These are phyloP conservation scores for Barypeithes pellucidus DNA, from an alignment of 2,888 invertebrate species.

Conservation along the genomic window DNA sequence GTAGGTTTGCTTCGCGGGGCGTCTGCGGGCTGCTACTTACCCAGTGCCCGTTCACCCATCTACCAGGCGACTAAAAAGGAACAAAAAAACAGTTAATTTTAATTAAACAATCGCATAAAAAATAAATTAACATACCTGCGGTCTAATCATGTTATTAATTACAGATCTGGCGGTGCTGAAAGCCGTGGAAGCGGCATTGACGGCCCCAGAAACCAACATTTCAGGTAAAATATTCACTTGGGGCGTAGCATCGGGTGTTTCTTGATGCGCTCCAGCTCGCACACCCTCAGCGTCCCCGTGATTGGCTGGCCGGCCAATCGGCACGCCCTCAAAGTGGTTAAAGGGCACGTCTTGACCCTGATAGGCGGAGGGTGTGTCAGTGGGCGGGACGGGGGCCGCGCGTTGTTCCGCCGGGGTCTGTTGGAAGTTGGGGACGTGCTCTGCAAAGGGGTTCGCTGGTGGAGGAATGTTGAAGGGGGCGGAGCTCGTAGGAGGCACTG, in stretches of 20 bases:
- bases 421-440: conserved; percentile 60
- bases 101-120: too few species aligned
- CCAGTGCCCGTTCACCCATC: conserved; percentile 67
- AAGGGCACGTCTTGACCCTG: not conserved
- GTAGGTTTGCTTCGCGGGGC: conserved; percentile 65
- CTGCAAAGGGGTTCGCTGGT: conserved; percentile 24
- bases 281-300: not conserved
- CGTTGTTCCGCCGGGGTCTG: conserved; percentile 57
- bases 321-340: not conserved
- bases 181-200: conserved; percentile 70
- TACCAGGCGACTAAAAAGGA: conserved; percentile 59
- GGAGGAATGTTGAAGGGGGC: not conserved
- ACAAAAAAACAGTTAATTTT: conserved; percentile 3
- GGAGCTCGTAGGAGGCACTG: not conserved
- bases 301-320: not conserved
- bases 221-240: conserved; percentile 66
- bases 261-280: too few species aligned
- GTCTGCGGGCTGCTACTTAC: conserved; percentile 62
- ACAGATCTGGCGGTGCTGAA: conserved; percentile 69
- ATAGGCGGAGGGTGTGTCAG: not conserved
- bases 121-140: conserved; percentile 56
- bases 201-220: conserved; percentile 69
- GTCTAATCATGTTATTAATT: conserved; percentile 68
- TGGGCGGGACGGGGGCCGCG: conserved; percentile 1
- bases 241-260: not conserved